Base-by-base conservation (phyloP, 2,113 vertebrate genomes). In the Lates calcarifer region DNA sequence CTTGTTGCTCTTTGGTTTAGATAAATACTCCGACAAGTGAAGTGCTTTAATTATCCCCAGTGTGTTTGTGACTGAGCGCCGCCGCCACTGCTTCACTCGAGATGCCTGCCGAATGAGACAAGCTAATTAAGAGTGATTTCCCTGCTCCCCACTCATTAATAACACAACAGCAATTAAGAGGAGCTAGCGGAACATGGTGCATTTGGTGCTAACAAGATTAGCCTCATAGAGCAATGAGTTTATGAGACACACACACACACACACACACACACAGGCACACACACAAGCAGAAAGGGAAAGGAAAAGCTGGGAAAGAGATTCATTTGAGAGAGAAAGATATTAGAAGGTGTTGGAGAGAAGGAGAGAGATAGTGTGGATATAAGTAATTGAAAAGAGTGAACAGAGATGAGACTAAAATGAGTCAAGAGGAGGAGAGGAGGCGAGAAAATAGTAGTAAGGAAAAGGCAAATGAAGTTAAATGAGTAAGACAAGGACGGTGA, bases 81-180 rank as follows among this genome's bases (percentile, higher is more conserved):
- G 77, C 49, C 70, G 74, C 77, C 84, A 20, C 85, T 26, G 79
- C 84, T 85, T 87, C 90, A 88, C 89, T 89, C 70, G 87, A 93
- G 87, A 89, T 81, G 89, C 85, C 96, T 97, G 96, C 96, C 94
- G 96, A 97, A 98, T 96, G 96, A 96, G 95, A 96, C 96, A 95
- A 97, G 97, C 96, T 98, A 98, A 98, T 98, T 98, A 97, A 96
- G 96, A 98, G 97, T 96, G 70, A 98, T 97, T 97, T 94, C 96
- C 96, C 95, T 94, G 89, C 96, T 96, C 92, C 84, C 95, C 96
- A 96, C 97, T 98, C 97, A 98, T 98, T 98, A 98, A 98, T 96
- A 98, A 96, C 96, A 97, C 96, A 97, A 96, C 97, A 94, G 96
- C 96, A 97, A 98, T 98, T 97, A 98, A 97, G 95, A 96, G 96